Evolutionary conservation across 2,888 invertebrate species (phyloP).

Genomic region (Andrena dorsata): DNA sequence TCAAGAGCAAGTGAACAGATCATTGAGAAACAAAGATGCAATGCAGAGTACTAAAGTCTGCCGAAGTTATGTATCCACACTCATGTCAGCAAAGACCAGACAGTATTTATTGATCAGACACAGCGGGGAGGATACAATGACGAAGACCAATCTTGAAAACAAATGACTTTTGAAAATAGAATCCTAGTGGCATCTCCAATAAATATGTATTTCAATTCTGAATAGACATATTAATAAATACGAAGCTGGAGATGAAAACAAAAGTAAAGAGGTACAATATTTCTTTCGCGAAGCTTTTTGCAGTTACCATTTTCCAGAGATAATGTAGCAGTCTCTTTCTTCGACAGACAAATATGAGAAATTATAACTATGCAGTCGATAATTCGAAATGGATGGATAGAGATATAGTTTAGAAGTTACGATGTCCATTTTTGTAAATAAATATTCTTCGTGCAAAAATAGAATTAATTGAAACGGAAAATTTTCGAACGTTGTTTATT

Average conservation of each 20-base stretch:
- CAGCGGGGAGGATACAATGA: constrained; percentile 55
- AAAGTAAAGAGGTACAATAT: background rate
- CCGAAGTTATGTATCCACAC: constrained; percentile 65
- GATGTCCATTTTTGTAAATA: background rate
- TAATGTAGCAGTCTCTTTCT: constrained; percentile 3
- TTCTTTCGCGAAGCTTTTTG: background rate
- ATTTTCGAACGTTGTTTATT: background rate
- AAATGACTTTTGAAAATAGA: constrained; percentile 2
- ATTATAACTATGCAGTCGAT: background rate
- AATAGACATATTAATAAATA: background rate
- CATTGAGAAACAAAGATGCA: constrained; percentile 65
- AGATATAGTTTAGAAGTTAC: background rate
- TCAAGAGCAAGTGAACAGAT: constrained; percentile 68
- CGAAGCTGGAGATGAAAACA: too few relatives aligned
- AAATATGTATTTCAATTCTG: background rate
- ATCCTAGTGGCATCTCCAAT: background rate
- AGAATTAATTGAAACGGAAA: background rate
- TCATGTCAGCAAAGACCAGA: constrained; percentile 76
- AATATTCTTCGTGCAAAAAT: background rate
- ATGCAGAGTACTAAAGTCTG: constrained; percentile 66
- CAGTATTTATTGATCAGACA: constrained; percentile 73
- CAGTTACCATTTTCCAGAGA: background rate
- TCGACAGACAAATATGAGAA: constrained; percentile 3
- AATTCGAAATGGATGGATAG: constrained; percentile 1
- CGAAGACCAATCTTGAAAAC: constrained; percentile 45